Base-by-base conservation (phyloP, 1,140 invertebrate species). In the Plectus sambesii region DNA sequence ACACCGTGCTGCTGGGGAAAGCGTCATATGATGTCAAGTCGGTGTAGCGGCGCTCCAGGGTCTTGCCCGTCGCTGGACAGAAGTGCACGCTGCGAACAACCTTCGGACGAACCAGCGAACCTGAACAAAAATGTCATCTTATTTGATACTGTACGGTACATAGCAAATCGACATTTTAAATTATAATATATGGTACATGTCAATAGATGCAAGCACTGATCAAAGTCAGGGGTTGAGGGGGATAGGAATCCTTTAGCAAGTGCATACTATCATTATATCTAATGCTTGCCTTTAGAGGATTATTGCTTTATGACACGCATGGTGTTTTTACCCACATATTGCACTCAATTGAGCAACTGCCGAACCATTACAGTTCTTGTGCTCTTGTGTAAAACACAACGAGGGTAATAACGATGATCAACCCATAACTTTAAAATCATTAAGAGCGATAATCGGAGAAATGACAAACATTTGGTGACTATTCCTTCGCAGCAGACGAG, bases 401-500 rank as follows among this genome's bases (percentile, higher is more conserved):
- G 41, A 38, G n/a, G n/a, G n/a, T n/a, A n/a, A n/a, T n/a, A n/a
- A n/a, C n/a, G n/a, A n/a, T n/a, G n/a, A n/a, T n/a, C n/a, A n/a
- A n/a, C n/a, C n/a, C n/a, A n/a, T n/a, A n/a, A n/a, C n/a, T n/a
- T n/a, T n/a, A n/a, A n/a, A n/a, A n/a, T n/a, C n/a, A n/a, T n/a
- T n/a, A 37, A 51, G n/a, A 6, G 15, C 42, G 15, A 45, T n/a
- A 2, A 15, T 38, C 5, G 19, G 5, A 20, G 19, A 8, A 33
- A 38, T 23, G 22, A 63, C 74, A 74, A 75, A 81, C 85, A 87
- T 78, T 89, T 87, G 0, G 90, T 98, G 3, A 97, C 89, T 71
- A 99, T 98, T 42, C 94, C 94, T 76, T 99, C 93, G 23, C 96
- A 79, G 72, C 93, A 98, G 35, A 99, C 85, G 57, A 97, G 75